phyloP scores from a whole-genome alignment of 2,888 invertebrate species.

The Dryobota labecula region DNA sequence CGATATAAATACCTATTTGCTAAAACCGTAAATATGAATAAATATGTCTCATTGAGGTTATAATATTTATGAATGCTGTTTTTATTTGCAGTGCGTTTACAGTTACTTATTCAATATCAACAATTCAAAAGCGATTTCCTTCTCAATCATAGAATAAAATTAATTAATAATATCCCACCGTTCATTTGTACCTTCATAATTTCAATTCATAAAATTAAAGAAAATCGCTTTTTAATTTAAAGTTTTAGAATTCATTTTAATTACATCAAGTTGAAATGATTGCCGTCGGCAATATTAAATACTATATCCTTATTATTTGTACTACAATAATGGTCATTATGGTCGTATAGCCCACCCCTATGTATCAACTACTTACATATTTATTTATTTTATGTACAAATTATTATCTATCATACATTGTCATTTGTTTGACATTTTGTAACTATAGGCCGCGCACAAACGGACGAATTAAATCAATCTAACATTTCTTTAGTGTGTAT shows the following conservation, averaged over 20 bases:
- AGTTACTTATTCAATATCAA: neutral
- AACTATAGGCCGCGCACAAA: neutral
- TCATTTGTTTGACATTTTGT: conserved; percentile 8
- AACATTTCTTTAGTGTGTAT: conserved; percentile 45
- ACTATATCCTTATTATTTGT: conserved; percentile 24
- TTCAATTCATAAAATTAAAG: neutral
- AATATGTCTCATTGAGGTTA: neutral
- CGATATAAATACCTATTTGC: conserved; percentile 47
- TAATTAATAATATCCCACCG: neutral
- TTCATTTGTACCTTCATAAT: conserved; percentile 4
- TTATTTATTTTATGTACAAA: conserved; percentile 51
- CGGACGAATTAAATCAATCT: neutral
- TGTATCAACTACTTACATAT: conserved; percentile 21
- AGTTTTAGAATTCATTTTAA: conserved; percentile 1
- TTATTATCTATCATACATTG: conserved; percentile 37
- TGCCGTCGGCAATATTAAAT: conserved; percentile 8
- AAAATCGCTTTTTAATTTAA: neutral
- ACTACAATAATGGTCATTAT: conserved; percentile 27
- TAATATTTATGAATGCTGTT: neutral
- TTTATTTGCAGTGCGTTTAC: conserved; percentile 10
- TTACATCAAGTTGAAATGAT: conserved; percentile 10
- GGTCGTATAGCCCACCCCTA: conserved; percentile 36
- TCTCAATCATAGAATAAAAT: neutral
- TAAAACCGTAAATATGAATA: conserved; percentile 33
- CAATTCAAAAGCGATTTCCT: conserved; percentile 19